phyloP scores from a whole-genome alignment of 2,797 vertebrate genomes.

The Cyprinella venusta region DNA sequence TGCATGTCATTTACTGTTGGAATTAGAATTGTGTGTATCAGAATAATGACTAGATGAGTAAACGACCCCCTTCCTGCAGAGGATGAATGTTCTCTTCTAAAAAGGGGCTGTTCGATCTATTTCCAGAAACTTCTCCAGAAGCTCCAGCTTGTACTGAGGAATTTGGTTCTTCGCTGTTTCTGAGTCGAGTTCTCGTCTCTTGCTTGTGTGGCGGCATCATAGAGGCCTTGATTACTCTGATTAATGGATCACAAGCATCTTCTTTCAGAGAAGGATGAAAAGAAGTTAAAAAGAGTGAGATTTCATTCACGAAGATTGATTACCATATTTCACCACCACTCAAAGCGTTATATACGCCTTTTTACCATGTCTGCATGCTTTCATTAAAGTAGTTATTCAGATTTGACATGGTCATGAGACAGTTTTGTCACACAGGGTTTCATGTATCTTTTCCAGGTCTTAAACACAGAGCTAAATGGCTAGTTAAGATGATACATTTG shows the following conservation, averaged over 20 bases:
- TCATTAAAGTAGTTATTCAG: slow-evolving; percentile 57
- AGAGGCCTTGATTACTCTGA: slow-evolving; percentile 57
- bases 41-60: slow-evolving; percentile 42
- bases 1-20: slow-evolving; percentile 67
- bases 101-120: slow-evolving; percentile 33
- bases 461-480: slow-evolving; percentile 86
- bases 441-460: slow-evolving; percentile 72
- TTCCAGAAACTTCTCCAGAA: slow-evolving; percentile 41
- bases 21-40: slow-evolving; percentile 55
- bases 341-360: slow-evolving; percentile 75
- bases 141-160: slow-evolving; percentile 18
- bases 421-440: slow-evolving; percentile 62
- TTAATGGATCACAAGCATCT: slow-evolving; percentile 44
- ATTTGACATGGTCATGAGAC: slow-evolving; percentile 28
- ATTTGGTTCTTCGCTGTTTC: neutral
- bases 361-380: slow-evolving; percentile 67
- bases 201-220: slow-evolving; percentile 6
- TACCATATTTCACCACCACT: slow-evolving; percentile 18
- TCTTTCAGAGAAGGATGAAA: slow-evolving; percentile 39
- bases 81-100: slow-evolving; percentile 31
- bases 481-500: slow-evolving; percentile 88
- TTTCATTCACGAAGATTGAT: slow-evolving; percentile 34
- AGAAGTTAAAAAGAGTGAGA: slow-evolving; percentile 15
- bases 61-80: slow-evolving; percentile 21
- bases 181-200: neutral